phyloP scores from a whole-genome alignment of 2,797 vertebrate species.

The Tokudaia tokunoshimensis region DNA sequence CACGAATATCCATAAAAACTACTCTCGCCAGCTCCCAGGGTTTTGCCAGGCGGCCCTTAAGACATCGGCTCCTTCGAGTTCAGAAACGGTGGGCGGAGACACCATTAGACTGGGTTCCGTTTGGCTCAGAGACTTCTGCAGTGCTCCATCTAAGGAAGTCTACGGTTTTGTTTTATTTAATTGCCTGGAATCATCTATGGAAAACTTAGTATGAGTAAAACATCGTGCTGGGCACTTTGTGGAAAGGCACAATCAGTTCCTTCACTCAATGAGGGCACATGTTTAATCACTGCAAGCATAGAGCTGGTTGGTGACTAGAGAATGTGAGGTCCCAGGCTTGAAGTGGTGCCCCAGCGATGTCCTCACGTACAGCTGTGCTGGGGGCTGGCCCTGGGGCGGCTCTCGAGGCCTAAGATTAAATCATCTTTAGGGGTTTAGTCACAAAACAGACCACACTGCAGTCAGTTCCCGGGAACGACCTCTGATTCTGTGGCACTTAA shows the following conservation, averaged over 20 bases:
- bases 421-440: neutral
- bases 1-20: neutral
- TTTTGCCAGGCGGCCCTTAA: neutral
- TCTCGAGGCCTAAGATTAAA: neutral
- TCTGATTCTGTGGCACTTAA: neutral
- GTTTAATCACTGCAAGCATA: neutral
- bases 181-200: constrained; percentile 1
- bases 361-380: neutral
- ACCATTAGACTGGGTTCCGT: neutral
- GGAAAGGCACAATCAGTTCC: neutral
- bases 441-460: neutral
- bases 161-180: constrained; percentile 25
- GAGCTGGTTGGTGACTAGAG: neutral
- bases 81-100: neutral
- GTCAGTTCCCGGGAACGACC: neutral
- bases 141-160: neutral
- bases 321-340: neutral
- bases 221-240: neutral
- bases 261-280: neutral
- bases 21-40: neutral
- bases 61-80: neutral
- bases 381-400: neutral
- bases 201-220: neutral
- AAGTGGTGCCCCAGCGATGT: neutral
- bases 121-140: constrained; percentile 31